Conservation (phyloP, 1,140 invertebrate species). For the Zaprionus ornatus region DNA sequence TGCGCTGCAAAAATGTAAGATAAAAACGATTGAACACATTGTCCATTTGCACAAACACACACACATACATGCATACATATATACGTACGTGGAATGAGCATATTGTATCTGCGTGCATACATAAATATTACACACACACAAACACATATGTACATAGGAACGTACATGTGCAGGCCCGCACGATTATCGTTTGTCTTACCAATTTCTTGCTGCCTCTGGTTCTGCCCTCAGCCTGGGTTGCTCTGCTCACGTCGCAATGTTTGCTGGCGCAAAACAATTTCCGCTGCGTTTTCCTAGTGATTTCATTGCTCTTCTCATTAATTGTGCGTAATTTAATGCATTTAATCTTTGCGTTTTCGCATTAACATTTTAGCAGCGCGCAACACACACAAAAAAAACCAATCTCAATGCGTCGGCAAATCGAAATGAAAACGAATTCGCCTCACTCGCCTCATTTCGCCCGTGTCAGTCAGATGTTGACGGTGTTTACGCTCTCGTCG, state of each 20-base stretch:
- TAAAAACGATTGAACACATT: constrained; percentile 44
- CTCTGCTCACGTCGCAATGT: neutral
- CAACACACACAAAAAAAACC: constrained; percentile 38
- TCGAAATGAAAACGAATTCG: constrained; percentile 53
- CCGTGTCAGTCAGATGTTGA: constrained; percentile 48
- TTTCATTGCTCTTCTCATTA: constrained; percentile 12
- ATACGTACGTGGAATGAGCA: neutral
- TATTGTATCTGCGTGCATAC: constrained; percentile 11
- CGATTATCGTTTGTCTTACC: constrained; percentile 46
- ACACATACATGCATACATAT: constrained; percentile 14
- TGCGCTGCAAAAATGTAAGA: constrained; percentile 45
- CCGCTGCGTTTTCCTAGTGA: neutral
- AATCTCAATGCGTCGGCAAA: constrained; percentile 55
- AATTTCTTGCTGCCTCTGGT: constrained; percentile 16
- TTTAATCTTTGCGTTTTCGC: constrained; percentile 30
- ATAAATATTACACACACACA: constrained; percentile 13
- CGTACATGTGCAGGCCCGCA: constrained; percentile 28
- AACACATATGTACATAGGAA: constrained; percentile 4
- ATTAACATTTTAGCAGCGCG: constrained; percentile 29
- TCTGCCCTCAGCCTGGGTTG: neutral
- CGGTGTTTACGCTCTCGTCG: constrained; percentile 27
- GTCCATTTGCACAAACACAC: constrained; percentile 17
- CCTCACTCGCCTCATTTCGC: constrained; percentile 37
- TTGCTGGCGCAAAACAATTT: neutral
- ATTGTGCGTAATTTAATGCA: constrained; percentile 16